Evolutionary conservation across 2,888 invertebrate species (phyloP).

Genomic region (Stenchaetothrips biformis): DNA sequence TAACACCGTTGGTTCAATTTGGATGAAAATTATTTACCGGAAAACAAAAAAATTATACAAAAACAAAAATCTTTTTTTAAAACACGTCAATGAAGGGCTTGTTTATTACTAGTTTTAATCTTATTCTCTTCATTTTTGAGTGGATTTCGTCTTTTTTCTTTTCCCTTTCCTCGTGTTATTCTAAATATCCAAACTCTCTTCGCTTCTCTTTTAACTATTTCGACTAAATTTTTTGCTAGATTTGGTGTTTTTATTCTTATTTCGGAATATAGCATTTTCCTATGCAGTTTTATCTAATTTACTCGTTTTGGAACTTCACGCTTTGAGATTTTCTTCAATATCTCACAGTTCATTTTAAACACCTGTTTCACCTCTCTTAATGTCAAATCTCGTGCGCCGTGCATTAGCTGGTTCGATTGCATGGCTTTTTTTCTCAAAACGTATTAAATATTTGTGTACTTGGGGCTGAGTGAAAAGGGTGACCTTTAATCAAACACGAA

Average conservation of each 20-base stretch:
- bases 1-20: no score
- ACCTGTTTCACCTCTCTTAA: no score
- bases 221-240: not conserved
- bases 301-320: not conserved
- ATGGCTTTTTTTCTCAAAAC: no score
- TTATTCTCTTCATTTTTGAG: not conserved
- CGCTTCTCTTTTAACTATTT: not conserved
- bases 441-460: not conserved
- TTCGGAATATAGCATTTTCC: not conserved
- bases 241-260: not conserved
- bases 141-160: not conserved
- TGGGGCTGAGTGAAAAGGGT: not conserved
- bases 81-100: not conserved
- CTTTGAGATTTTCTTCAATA: no score
- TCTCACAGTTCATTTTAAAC: no score
- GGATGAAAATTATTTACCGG: no score
- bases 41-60: no score
- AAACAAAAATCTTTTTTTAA: no score
- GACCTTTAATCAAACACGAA: not conserved
- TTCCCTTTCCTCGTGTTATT: not conserved
- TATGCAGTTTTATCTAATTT: not conserved
- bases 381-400: no score
- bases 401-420: no score
- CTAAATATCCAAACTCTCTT: not conserved
- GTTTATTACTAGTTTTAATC: not conserved